Percentiles rank a stretch among this genome's conserved stretches.
phyloP scores from a whole-genome alignment of 2,113 vertebrate species.

The Pelvicachromis taeniatus region DNA sequence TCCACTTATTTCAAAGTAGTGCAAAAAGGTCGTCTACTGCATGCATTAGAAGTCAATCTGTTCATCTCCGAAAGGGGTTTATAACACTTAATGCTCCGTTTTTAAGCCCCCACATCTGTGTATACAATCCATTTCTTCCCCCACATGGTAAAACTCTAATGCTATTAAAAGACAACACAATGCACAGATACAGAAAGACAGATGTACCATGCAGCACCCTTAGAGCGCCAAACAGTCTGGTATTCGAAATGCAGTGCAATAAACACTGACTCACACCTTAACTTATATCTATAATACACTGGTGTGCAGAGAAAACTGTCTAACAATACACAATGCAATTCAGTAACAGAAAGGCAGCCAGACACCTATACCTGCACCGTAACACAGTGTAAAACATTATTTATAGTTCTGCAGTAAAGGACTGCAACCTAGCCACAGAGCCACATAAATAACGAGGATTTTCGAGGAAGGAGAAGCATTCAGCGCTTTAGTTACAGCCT shows the following conservation, averaged over 20 bases:
- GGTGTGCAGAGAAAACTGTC: neutral
- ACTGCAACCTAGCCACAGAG: neutral
- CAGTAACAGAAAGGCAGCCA: neutral
- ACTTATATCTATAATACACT: fast-evolving
- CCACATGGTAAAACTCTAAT: neutral
- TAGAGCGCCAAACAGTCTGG: neutral
- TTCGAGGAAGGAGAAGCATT: fast-evolving
- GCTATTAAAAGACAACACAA: neutral
- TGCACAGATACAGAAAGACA: neutral
- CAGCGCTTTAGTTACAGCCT: neutral
- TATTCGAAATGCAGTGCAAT: neutral
- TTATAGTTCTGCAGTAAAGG: neutral
- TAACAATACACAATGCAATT: neutral
- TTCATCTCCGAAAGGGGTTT: neutral
- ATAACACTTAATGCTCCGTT: neutral
- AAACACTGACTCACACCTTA: neutral
- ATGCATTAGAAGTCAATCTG: neutral
- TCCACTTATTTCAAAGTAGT: neutral
- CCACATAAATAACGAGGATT: neutral
- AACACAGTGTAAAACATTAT: neutral
- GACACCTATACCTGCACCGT: neutral
- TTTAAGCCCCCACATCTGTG: neutral
- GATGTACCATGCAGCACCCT: neutral
- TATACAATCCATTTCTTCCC: neutral
- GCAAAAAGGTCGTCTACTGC: neutral